Evolutionary conservation across 2,888 invertebrate genomes (phyloP), one percentile per base, ranked within the genome.

Genomic region (Drosophila eohydei): DNA sequence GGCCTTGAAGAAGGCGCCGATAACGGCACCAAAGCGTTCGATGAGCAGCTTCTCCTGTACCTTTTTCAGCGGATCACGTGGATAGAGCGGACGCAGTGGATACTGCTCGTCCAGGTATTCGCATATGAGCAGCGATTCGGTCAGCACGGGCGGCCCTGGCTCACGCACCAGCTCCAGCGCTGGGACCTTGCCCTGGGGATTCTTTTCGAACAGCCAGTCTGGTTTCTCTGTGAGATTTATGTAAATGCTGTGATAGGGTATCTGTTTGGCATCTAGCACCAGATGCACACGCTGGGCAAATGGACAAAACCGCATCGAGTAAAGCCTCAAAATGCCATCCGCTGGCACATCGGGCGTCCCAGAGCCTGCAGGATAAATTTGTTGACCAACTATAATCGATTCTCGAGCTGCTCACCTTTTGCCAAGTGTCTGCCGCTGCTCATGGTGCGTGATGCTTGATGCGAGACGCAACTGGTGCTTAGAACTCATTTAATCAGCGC

Each of bases 281-380:
- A 97, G 93, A 78, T 96, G 95, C 62, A 95, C 94, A 74, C 97
- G 94, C 90, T 97, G 96, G 0, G 97, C 96, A 80, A 95, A 97
- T 0, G 97, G 97, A 88, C 97, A 97, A 92, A 97, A 97, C 80
- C 97, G 94, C 96, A 97, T 97, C 41, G 96, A 96, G 90, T 96
- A 97, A 7, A 97, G 91, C 14, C 97, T 95, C 60, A 97, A 91
- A 90, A 95, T 95, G 6, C 95, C 96, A 81, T 93, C 93, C 69
- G 92, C 91, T 1, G 94, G 93, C 73, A 95, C 93, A 32, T 94
- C 93, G 2, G 97, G 97, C 56, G 94, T 93, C 43, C 92, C 92
- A 68, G 96, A 96, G 79, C 96, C 97, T 97, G 51, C 4, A 1
- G 5, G 16, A 4, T 0, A 11, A 28, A 28, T 36, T 40, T 26